These are phyloP conservation scores for Psittacara wagleri DNA, from an alignment of 2,113 vertebrate genomes.

Conservation along the genomic window DNA sequence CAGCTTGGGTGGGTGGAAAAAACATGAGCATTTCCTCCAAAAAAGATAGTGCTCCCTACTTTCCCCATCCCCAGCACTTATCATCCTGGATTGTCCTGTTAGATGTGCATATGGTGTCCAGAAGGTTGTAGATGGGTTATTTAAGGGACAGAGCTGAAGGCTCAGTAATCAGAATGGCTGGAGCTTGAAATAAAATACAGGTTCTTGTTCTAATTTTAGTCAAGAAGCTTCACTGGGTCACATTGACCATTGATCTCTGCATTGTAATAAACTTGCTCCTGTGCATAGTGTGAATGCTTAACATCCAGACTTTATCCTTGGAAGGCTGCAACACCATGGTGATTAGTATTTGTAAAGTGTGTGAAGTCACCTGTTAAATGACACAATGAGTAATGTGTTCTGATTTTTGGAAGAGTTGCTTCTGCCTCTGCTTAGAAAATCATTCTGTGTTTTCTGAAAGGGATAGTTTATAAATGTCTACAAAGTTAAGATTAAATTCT, in stretches of 20 bases:
- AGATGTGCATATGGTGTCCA: neutral
- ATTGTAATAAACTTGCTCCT: neutral
- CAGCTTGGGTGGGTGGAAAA: neutral
- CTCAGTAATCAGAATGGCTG: neutral
- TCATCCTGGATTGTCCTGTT: neutral
- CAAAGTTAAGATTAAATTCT: neutral
- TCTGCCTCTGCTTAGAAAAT: neutral
- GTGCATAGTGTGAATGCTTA: neutral
- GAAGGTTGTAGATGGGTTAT: neutral
- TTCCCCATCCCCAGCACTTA: neutral
- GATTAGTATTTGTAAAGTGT: neutral
- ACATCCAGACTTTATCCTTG: neutral
- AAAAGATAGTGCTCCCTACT: neutral
- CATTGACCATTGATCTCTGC: neutral
- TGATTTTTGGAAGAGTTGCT: neutral
- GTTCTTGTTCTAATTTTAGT: conserved; percentile 24
- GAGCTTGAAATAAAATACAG: conserved; percentile 27
- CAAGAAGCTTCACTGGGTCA: neutral
- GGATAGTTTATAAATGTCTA: neutral
- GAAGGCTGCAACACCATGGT: neutral
- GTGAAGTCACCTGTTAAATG: neutral
- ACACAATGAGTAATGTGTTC: fast-evolving
- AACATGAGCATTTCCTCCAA: neutral
- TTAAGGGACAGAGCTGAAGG: neutral
- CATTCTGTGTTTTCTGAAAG: neutral